phyloP scores from a whole-genome alignment of 2,113 vertebrate species.

The Cyanoramphus novaezelandiae region DNA sequence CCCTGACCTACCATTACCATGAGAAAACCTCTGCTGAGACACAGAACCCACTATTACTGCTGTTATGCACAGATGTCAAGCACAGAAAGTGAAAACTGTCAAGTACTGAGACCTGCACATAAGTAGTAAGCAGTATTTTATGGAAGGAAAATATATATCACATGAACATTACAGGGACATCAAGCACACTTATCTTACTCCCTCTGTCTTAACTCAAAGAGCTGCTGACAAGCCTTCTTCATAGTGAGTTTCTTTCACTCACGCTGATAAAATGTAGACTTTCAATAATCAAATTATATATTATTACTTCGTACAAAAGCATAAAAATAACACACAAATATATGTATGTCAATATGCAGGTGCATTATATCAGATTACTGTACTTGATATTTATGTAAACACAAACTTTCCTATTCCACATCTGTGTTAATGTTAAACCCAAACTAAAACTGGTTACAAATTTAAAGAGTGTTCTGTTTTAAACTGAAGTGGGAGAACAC shows the following conservation, averaged over 20 bases:
- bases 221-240: background rate
- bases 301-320: background rate
- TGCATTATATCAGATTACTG: background rate
- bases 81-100: background rate
- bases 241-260: background rate
- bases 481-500: background rate
- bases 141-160: background rate
- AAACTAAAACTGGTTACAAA: background rate
- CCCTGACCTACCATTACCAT: background rate
- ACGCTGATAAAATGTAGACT: background rate
- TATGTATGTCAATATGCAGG: background rate
- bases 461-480: background rate
- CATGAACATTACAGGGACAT: background rate
- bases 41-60: background rate
- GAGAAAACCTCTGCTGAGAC: background rate
- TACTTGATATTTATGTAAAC: background rate
- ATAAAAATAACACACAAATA: background rate
- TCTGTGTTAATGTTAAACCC: background rate
- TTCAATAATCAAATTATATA: background rate
- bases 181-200: background rate
- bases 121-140: background rate
- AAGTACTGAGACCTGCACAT: background rate
- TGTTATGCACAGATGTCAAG: background rate
- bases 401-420: background rate
- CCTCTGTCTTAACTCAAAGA: background rate